phyloP scores from a whole-genome alignment of 2,113 vertebrate genomes.

The Dendropsophus ebraccatus region DNA sequence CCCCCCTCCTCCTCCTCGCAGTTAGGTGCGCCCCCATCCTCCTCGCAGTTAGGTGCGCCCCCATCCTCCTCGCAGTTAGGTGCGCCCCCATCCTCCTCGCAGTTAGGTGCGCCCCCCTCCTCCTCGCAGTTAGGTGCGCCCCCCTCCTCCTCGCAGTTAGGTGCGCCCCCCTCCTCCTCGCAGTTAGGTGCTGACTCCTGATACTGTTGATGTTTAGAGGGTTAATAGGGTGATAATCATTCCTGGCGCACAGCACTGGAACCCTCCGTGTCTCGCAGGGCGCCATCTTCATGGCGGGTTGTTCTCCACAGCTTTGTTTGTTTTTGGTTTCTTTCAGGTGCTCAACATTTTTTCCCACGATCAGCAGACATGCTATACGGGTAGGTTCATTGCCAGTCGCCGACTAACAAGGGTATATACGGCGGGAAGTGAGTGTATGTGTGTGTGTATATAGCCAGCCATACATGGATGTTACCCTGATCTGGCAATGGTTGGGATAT shows the following conservation, averaged over 20 bases:
- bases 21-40: too few relatives aligned
- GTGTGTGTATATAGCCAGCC: not conserved
- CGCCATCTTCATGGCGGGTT: not conserved
- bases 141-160: too few relatives aligned
- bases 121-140: too few relatives aligned
- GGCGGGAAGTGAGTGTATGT: not conserved
- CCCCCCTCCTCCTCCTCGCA: too few relatives aligned
- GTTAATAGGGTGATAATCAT: not conserved
- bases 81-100: too few relatives aligned
- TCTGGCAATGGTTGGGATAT: too few relatives aligned
- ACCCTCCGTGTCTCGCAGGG: not conserved
- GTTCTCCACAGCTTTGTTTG: not conserved
- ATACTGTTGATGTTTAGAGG: not conserved
- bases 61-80: too few relatives aligned
- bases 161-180: too few relatives aligned
- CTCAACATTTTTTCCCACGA: not conserved
- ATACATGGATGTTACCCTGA: not conserved
- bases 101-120: too few relatives aligned
- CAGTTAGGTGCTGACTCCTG: not conserved
- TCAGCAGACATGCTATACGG: not conserved
- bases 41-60: too few relatives aligned
- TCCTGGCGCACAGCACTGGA: not conserved
- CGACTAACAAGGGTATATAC: not conserved
- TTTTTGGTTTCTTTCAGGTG: not conserved
- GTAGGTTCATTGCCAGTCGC: not conserved